These are phyloP conservation scores for Hylaea fasciaria DNA, from an alignment of 2,888 invertebrate genomes.

Conservation along the genomic window DNA sequence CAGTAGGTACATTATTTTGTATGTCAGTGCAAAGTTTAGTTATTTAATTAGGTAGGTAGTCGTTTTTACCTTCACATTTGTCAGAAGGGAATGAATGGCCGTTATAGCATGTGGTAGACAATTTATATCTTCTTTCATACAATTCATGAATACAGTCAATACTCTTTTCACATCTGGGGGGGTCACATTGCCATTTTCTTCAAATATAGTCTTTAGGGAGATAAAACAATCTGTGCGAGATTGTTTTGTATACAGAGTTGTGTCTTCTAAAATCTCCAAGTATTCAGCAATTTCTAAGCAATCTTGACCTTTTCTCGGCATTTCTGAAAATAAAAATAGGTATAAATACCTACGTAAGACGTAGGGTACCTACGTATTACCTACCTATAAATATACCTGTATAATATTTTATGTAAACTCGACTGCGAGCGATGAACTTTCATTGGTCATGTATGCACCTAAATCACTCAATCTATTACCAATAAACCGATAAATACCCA, in stretches of 20 bases:
- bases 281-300: neutral
- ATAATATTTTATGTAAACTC: no score
- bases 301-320: constrained; percentile 21
- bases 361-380: no score
- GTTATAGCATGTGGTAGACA: constrained; percentile 53
- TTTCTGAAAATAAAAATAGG: constrained; percentile 23
- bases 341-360: neutral
- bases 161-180: constrained; percentile 11
- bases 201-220: constrained; percentile 7
- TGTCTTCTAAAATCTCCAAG: constrained; percentile 15
- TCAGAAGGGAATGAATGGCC: constrained; percentile 55
- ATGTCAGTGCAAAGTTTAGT: no score
- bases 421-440: neutral
- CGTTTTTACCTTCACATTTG: constrained; percentile 60
- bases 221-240: constrained; percentile 6
- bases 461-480: no score
- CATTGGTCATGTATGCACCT: neutral
- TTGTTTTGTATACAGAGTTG: constrained; percentile 2
- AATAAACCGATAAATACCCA: no score
- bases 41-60: no score
- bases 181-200: constrained; percentile 1
- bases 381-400: no score
- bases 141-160: constrained; percentile 4
- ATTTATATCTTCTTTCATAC: constrained; percentile 56
- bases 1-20: no score